A percentile compares a stretch with the other conserved stretches of the same genome.
Evolutionary conservation across 2,797 vertebrate genomes (phyloP).

Genomic region (Siniperca obscura): DNA sequence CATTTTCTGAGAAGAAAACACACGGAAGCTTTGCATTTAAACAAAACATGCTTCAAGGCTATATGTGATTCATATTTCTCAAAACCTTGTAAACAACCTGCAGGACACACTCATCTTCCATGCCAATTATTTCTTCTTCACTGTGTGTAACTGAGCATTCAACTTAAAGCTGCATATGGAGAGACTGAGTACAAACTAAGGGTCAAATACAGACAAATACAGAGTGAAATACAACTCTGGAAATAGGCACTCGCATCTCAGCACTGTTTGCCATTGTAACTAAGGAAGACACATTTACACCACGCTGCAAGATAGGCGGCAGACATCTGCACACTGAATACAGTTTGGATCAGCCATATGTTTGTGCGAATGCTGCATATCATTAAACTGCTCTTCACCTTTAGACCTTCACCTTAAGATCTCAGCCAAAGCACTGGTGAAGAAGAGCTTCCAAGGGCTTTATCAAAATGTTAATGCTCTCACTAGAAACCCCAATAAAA

Average conservation of each 20-base stretch:
- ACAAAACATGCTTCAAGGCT: neutral
- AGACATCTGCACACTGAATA: neutral
- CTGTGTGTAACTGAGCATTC: neutral
- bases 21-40: neutral
- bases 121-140: conserved; percentile 20
- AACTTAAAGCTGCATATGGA: neutral
- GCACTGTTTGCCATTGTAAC: neutral
- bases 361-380: conserved; percentile 28
- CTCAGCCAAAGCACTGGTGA: conserved; percentile 16
- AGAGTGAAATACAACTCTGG: neutral
- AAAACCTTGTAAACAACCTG: neutral
- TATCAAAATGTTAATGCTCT: neutral
- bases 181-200: neutral
- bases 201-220: neutral
- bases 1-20: neutral
- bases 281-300: conserved; percentile 1
- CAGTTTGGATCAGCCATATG: conserved; percentile 34
- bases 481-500: neutral
- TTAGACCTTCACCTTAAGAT: conserved; percentile 42
- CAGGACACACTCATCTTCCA: neutral
- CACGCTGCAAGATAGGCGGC: neutral
- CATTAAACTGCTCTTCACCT: conserved; percentile 38
- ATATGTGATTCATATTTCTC: neutral
- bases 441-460: conserved; percentile 6
- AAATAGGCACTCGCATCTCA: neutral